A percentile compares a stretch with the other conserved stretches of the same genome.
These are phyloP conservation scores for Turritopsis rubra DNA, from an alignment of 30 jellyfish, hydroid and myxozoan genomes.

Conservation along the genomic window DNA sequence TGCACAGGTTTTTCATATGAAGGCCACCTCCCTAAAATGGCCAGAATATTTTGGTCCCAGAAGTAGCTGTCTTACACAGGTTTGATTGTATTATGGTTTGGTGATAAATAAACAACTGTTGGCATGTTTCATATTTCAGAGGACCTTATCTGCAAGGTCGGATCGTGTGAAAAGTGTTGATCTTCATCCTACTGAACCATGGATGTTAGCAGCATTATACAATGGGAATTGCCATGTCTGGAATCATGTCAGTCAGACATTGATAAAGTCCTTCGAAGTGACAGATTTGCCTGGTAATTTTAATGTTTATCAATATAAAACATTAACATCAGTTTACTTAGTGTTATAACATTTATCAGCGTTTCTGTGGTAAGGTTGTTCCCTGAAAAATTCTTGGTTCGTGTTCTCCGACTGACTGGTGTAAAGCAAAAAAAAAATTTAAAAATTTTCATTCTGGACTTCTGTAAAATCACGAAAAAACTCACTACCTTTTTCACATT, in stretches of 20 bases:
- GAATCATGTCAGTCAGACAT: conserved; percentile 86
- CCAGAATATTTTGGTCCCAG: too few species aligned
- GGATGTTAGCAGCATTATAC: conserved; percentile 92
- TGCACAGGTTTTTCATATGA: too few species aligned
- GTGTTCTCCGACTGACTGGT: too few species aligned
- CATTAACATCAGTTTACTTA: background rate
- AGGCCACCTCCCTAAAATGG: too few species aligned
- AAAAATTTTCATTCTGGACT: too few species aligned
- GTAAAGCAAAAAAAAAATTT: too few species aligned
- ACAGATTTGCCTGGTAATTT: conserved; percentile 89
- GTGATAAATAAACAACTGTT: too few species aligned
- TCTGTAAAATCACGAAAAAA: too few species aligned
- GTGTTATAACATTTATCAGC: background rate
- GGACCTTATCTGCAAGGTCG: conserved; percentile 90
- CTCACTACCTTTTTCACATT: too few species aligned
- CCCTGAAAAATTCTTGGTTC: background rate
- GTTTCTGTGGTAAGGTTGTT: too few species aligned
- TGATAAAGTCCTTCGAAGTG: conserved; percentile 90
- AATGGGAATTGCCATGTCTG: conserved; percentile 94
- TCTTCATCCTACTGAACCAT: conserved; percentile 93
- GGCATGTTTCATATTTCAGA: conserved; percentile 37
- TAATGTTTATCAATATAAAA: background rate
- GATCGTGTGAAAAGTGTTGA: conserved; percentile 95
- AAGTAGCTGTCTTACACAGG: too few species aligned
- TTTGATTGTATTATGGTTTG: too few species aligned